Conservation (phyloP, 1,140 invertebrate genomes). For the Harlomillsia oculata region DNA sequence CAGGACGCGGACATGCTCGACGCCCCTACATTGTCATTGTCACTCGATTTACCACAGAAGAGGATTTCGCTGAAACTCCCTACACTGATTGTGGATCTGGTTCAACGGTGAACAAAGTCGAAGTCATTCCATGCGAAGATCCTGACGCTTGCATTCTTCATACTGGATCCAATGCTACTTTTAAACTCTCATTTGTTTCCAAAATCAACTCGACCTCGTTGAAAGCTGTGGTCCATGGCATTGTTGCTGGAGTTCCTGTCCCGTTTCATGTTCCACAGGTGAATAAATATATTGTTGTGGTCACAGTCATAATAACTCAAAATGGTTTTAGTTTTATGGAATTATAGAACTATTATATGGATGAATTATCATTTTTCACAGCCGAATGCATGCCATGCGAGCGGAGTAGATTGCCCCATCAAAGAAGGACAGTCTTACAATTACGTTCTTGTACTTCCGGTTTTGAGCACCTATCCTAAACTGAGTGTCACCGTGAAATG, state of each 20-base stretch:
- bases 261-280: conserved; percentile 39
- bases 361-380: conserved; percentile 2
- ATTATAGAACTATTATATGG: no score
- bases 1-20: neutral
- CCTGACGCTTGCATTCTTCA: conserved; percentile 23
- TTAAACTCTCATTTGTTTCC: conserved; percentile 24
- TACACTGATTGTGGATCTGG: conserved; percentile 24
- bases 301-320: neutral
- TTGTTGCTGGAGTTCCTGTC: conserved; percentile 39
- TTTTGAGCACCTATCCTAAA: conserved; percentile 36
- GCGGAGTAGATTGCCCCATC: conserved; percentile 39
- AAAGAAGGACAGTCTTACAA: conserved; percentile 30
- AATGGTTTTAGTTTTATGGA: neutral
- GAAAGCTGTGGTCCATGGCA: conserved; percentile 37
- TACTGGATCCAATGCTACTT: conserved; percentile 22
- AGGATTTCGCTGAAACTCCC: conserved; percentile 4
- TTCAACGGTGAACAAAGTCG: conserved; percentile 11
- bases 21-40: neutral
- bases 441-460: conserved; percentile 34
- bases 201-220: conserved; percentile 23
- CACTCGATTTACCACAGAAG: neutral
- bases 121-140: conserved; percentile 24
- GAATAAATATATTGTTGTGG: neutral
- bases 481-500: conserved; percentile 38
- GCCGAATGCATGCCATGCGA: conserved; percentile 37